A percentile compares a stretch with the other conserved stretches of the same genome.
Evolutionary conservation across 2,888 invertebrate species (phyloP).

Genomic region (Dorcus parallelipipedus): DNA sequence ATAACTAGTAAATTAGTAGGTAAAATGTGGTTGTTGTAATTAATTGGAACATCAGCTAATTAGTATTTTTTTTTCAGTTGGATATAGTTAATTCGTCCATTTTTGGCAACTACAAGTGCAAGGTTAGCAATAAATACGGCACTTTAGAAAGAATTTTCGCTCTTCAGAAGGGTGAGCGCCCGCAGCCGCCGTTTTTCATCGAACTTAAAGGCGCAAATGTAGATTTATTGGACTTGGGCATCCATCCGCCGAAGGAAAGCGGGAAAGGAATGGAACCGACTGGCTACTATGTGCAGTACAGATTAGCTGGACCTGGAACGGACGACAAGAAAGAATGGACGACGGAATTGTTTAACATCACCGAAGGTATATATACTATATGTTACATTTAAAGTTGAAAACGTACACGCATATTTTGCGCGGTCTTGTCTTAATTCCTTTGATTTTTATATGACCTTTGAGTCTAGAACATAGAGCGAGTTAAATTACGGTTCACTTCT

Average conservation of each 20-base stretch:
- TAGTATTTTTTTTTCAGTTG: conserved; percentile 33
- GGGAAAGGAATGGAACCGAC: conserved; percentile 35
- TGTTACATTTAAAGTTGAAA: too few relatives aligned
- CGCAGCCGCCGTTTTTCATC: conserved; percentile 48
- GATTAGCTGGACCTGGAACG: conserved; percentile 12
- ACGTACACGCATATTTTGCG: too few relatives aligned
- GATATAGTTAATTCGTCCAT: conserved; percentile 39
- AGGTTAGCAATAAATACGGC: conserved; percentile 53
- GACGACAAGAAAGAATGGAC: conserved; percentile 31
- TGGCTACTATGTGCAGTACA: conserved; percentile 38
- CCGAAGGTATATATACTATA: conserved; percentile 26
- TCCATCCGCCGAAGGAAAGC: conserved; percentile 32
- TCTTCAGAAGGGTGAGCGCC: conserved; percentile 54
- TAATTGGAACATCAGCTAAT: not conserved
- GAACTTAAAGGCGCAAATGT: conserved; percentile 33
- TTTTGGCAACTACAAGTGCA: conserved; percentile 56
- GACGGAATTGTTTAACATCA: conserved; percentile 26
- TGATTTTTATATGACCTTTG: too few relatives aligned
- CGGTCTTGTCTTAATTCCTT: too few relatives aligned
- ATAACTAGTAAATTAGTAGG: too few relatives aligned
- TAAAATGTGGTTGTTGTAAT: too few relatives aligned
- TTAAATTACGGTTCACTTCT: too few relatives aligned
- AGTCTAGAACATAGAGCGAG: too few relatives aligned
- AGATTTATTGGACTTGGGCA: conserved; percentile 35
- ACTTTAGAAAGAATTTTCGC: conserved; percentile 50